Evolutionary conservation across 35 echinoderm and acorn worm genomes (phyloP).

Genomic region (Eucidaris tribuloides): DNA sequence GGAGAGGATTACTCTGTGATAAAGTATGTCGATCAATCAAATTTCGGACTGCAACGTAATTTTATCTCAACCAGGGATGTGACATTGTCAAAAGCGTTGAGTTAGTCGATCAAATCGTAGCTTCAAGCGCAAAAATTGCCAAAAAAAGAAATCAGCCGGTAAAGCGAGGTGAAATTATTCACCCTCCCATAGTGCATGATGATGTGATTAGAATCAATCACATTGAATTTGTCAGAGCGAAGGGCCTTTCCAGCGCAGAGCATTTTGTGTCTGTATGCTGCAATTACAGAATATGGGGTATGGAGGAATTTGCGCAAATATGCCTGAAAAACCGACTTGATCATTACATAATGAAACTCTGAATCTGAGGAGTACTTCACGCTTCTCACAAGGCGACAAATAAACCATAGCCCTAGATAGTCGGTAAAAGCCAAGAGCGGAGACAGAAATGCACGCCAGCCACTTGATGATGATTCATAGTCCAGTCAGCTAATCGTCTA

Average conservation of each 20-base stretch:
- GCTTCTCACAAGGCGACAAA: neutral
- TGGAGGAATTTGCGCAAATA: conserved; percentile 17
- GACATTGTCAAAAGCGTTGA: neutral
- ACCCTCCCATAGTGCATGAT: neutral
- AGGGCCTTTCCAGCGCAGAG: conserved; percentile 24
- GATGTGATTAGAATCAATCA: conserved; percentile 7
- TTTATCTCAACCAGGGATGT: neutral
- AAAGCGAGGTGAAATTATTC: conserved; percentile 10
- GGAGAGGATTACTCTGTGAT: conserved; percentile 8
- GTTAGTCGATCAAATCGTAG: neutral
- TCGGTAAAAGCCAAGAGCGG: conserved; percentile 6
- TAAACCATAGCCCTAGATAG: conserved; percentile 12
- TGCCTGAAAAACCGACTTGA: conserved; percentile 22
- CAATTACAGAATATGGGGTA: conserved; percentile 15
- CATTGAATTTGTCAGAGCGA: neutral
- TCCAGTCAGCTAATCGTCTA: conserved; percentile 25
- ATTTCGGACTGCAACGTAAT: neutral
- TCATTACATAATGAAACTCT: neutral
- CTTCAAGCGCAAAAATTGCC: conserved; percentile 2
- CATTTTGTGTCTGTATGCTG: conserved; percentile 28
- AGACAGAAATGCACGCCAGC: neutral
- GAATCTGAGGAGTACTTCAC: neutral
- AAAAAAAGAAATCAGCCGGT: neutral
- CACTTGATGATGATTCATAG: conserved; percentile 3
- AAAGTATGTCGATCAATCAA: neutral